phyloP scores from a whole-genome alignment of 2,797 vertebrate genomes.

The Sylvilagus floridanus region DNA sequence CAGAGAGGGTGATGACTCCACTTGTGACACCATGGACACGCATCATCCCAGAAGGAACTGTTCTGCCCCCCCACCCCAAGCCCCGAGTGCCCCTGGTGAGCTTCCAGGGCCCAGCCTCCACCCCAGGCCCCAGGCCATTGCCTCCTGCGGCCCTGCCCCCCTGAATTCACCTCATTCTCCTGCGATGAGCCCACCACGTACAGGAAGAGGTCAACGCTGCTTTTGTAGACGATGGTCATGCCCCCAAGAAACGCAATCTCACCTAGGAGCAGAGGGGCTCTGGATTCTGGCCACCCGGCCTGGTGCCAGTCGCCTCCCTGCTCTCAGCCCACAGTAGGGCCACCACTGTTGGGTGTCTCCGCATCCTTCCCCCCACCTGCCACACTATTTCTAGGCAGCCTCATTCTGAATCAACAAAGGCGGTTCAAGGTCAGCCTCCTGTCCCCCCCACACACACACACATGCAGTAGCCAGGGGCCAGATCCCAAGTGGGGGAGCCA shows the following conservation, averaged over 20 bases:
- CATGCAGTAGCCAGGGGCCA: not conserved
- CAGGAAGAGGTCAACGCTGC: constrained; percentile 94
- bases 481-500: not conserved
- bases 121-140: not conserved
- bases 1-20: not conserved
- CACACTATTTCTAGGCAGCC: not conserved
- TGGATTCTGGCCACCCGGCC: not conserved
- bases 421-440: not conserved
- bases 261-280: constrained; percentile 85
- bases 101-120: not conserved
- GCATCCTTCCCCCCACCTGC: not conserved
- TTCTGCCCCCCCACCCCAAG: not conserved
- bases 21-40: not conserved
- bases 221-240: constrained; percentile 94
- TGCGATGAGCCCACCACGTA: constrained; percentile 94
- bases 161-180: constrained; percentile 93
- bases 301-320: not conserved
- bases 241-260: constrained; percentile 94
- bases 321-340: not conserved
- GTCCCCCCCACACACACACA: too few species aligned
- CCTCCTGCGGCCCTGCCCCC: not conserved
- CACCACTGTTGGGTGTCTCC: not conserved
- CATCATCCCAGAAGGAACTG: not conserved
- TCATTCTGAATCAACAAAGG: not conserved
- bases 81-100: not conserved